Conservation (phyloP, 2,113 vertebrate genomes). For the Pelvicachromis taeniatus region DNA sequence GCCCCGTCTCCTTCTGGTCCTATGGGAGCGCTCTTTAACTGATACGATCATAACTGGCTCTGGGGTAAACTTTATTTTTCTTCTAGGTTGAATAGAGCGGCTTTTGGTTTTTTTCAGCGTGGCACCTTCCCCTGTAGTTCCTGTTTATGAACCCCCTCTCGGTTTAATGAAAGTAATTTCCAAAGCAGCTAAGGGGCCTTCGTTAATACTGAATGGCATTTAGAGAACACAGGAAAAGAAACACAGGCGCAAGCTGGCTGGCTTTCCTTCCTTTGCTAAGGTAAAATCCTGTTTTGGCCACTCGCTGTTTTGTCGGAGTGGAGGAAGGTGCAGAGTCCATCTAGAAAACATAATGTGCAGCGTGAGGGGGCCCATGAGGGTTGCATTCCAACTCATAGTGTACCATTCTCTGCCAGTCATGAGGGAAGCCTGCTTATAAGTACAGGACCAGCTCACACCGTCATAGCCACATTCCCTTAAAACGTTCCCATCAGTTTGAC, state of each 20-base stretch:
- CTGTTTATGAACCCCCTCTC: not conserved
- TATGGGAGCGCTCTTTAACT: constrained; percentile 23
- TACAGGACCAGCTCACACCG: not conserved
- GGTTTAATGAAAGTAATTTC: constrained; percentile 40
- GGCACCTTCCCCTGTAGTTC: constrained; percentile 5
- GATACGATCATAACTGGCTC: constrained; percentile 45
- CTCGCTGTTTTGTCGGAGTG: constrained; percentile 17
- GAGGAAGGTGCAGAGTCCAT: constrained; percentile 45
- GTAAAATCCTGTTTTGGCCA: constrained; percentile 43
- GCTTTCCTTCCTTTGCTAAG: constrained; percentile 10
- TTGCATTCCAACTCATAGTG: constrained; percentile 46
- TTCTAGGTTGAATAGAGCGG: constrained; percentile 15
- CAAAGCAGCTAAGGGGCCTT: constrained; percentile 26
- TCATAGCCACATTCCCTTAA: not conserved
- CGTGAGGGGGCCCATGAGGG: constrained; percentile 28
- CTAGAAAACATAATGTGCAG: constrained; percentile 6
- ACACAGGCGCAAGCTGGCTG: not conserved
- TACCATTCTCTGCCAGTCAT: constrained; percentile 62
- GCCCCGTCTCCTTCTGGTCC: constrained; percentile 1
- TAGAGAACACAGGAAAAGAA: constrained; percentile 32
- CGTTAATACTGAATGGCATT: constrained; percentile 41
- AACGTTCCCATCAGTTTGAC: constrained; percentile 37
- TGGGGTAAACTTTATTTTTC: constrained; percentile 7
- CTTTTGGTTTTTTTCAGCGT: constrained; percentile 11
- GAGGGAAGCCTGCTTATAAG: constrained; percentile 25